phyloP scores from a whole-genome alignment of 2,113 vertebrate species.

The Thunnus thynnus region DNA sequence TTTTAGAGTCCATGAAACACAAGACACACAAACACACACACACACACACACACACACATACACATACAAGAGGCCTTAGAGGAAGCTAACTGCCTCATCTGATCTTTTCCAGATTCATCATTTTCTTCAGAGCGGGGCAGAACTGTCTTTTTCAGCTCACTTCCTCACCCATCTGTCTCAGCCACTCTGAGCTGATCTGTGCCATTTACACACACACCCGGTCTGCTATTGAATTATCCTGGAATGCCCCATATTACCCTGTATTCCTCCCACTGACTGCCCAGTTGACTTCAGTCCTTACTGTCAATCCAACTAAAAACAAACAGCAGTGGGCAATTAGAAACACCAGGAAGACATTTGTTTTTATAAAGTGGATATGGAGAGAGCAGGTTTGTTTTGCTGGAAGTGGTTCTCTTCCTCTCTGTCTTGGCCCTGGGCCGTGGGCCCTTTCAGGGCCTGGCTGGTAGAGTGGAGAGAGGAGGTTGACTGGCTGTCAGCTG shows the following conservation, averaged over 20 bases:
- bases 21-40: conserved; percentile 29
- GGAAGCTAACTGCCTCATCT: conserved; percentile 49
- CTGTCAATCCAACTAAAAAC: conserved; percentile 72
- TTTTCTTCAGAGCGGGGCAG: conserved; percentile 32
- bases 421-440: conserved; percentile 50
- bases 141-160: conserved; percentile 39
- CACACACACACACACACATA: conserved; percentile 21
- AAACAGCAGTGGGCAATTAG: conserved; percentile 74
- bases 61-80: conserved; percentile 22
- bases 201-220: conserved; percentile 28
- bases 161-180: conserved; percentile 57
- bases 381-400: conserved; percentile 79
- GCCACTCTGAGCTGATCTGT: conserved; percentile 54
- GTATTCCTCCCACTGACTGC: conserved; percentile 23
- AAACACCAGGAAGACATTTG: conserved; percentile 78
- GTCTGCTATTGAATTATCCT: conserved; percentile 55
- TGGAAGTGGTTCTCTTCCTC: conserved; percentile 81
- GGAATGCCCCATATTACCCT: conserved; percentile 52
- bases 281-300: conserved; percentile 58
- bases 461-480: conserved; percentile 41
- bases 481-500: conserved; percentile 48
- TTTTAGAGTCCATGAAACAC: conserved; percentile 31
- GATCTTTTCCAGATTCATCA: conserved; percentile 64
- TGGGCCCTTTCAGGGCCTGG: conserved; percentile 52
- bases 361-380: conserved; percentile 75